Base-by-base conservation (phyloP, 2,113 vertebrate genomes). In the Otolemur garnettii region DNA sequence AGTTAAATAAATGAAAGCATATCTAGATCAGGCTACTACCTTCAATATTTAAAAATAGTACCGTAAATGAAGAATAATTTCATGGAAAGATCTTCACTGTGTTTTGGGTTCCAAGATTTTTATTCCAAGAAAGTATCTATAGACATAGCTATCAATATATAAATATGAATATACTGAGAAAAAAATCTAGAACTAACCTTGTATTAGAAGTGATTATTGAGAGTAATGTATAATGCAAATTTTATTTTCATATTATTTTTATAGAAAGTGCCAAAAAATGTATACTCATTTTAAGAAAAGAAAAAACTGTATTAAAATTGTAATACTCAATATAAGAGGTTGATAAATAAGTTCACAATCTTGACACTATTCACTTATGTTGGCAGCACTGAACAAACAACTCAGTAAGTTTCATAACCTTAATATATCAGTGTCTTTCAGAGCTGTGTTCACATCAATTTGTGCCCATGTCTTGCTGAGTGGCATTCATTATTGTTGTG, bases 1-100 rank as follows among this genome's bases (percentile, higher is more conserved):
- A 90, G 75, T 94, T 95, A 50, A 95, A 87, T 68, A 80, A 87
- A 94, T 95, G 82, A 82, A 75, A 94, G 68, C 13, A 11, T 96
- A 74, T 92, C 68, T 30, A 50, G 72, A 92, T 91, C 80, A 97
- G 84, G 30, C 0, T 10, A 79, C 21, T 71, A 38, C 87, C 35
- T 75, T 84, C 21, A 33, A 9, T 74, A 74, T 91, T 92, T 92
- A 88, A 92, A 97, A 95, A 78, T 69, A 50, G 92, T 62, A 15
- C 33, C 45, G 4, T 30, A 50, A 24, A 84, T 92, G 68, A 82
- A 90, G 38, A 83, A n/a, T 85, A 89, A 79, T 88, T 33, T 13
- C 66, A 35, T 53, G 13, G 80, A 81, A 92, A 85, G 42, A 91
- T 71, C 74, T 74, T 82, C 33, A 74, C 24, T 89, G 33, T 15